A percentile compares a stretch with the other conserved stretches of the same genome.
These are phyloP conservation scores for Bolinopsis microptera DNA, from an alignment of 37 sponge, comb jelly and placozoan species.

Conservation along the genomic window DNA sequence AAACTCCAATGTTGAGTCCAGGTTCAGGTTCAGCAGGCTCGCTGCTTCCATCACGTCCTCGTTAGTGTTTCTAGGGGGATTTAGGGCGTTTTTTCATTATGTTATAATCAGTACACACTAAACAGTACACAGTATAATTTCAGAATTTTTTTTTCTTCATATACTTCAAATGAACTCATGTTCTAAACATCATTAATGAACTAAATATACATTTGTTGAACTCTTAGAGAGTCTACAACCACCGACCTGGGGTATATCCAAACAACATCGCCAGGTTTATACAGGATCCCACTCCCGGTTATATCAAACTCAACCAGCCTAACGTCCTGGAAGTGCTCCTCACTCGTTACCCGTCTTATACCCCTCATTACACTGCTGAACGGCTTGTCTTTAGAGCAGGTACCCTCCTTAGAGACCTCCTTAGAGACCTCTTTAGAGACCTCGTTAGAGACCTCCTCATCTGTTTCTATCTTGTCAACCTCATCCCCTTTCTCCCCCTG, in stretches of 20 bases:
- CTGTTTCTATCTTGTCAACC: neutral
- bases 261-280: slow-evolving; percentile 35
- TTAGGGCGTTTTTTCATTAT: no score
- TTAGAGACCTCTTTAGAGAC: neutral
- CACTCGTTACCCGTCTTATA: slow-evolving; percentile 80
- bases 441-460: neutral
- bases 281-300: slow-evolving; percentile 61
- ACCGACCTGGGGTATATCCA: slow-evolving; percentile 41
- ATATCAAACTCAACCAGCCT: slow-evolving; percentile 84
- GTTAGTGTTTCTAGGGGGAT: neutral
- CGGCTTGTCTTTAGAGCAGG: slow-evolving; percentile 57
- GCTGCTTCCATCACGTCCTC: slow-evolving; percentile 18
- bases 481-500: neutral
- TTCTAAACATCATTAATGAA: no score
- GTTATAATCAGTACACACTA: no score
- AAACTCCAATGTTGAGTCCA: neutral
- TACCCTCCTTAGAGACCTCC: no score
- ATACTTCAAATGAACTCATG: no score
- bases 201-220: no score
- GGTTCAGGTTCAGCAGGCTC: neutral
- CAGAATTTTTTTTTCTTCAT: no score
- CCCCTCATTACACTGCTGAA: slow-evolving; percentile 72
- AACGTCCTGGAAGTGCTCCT: slow-evolving; percentile 94
- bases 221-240: no score
- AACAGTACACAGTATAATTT: no score